These are phyloP conservation scores for Vulpes ferrilata DNA, from an alignment of 2,113 vertebrate species.

Conservation along the genomic window DNA sequence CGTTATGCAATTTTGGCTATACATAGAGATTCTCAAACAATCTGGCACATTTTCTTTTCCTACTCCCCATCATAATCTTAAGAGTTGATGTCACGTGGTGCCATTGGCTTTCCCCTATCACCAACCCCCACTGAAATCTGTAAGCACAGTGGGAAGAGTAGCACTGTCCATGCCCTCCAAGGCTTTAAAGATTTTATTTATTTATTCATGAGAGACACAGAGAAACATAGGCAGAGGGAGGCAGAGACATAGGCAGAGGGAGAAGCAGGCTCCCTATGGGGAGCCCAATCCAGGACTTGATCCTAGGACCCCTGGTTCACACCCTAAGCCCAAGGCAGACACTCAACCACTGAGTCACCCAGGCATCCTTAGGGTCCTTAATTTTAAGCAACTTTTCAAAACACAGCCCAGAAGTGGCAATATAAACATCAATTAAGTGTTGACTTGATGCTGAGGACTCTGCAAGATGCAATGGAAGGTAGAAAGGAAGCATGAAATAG, in stretches of 20 bases:
- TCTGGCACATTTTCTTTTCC: background rate
- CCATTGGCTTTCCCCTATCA: background rate
- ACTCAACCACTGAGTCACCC: too few relatives aligned
- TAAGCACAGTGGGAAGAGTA: background rate
- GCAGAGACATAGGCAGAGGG: too few relatives aligned
- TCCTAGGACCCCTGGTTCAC: too few relatives aligned
- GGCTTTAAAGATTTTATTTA: too few relatives aligned
- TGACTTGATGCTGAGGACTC: background rate
- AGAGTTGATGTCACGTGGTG: background rate
- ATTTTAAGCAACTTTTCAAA: conserved; percentile 12
- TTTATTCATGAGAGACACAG: too few relatives aligned
- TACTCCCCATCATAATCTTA: background rate
- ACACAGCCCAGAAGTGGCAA: background rate
- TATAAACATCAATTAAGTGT: background rate
- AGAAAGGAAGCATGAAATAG: conserved; percentile 1
- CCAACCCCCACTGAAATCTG: background rate
- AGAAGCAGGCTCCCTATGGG: too few relatives aligned
- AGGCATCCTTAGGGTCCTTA: background rate
- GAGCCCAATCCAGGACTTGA: too few relatives aligned
- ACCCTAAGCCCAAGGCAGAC: too few relatives aligned
- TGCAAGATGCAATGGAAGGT: background rate
- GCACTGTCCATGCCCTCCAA: background rate
- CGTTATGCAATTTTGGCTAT: background rate
- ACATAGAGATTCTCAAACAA: background rate
- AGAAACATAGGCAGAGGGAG: too few relatives aligned